These are phyloP conservation scores for Mugil cephalus DNA, from an alignment of 2,113 vertebrate genomes.

Conservation along the genomic window DNA sequence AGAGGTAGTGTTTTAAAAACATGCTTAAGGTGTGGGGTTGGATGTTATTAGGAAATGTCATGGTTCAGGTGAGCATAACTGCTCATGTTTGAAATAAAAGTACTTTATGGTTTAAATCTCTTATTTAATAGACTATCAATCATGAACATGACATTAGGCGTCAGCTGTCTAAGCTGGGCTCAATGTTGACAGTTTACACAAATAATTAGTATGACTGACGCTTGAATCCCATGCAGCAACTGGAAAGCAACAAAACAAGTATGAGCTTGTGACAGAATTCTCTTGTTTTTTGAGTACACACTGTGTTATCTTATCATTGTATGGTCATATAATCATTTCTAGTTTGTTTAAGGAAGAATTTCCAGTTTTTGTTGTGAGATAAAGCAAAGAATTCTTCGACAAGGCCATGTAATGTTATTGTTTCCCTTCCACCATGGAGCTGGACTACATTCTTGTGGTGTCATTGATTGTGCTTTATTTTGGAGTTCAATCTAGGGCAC, in stretches of 20 bases:
- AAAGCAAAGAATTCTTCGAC: conserved; percentile 5
- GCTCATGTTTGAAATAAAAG: conserved; percentile 1
- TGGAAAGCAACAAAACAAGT: neutral
- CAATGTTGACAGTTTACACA: neutral
- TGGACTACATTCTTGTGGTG: conserved; percentile 39
- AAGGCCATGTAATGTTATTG: conserved; percentile 22
- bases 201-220: neutral
- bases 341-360: conserved; percentile 35
- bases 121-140: neutral
- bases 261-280: neutral
- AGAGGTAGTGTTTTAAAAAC: neutral
- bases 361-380: conserved; percentile 25
- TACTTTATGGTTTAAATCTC: neutral
- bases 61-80: neutral
- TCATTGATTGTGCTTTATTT: conserved; percentile 47
- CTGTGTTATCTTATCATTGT: conserved; percentile 29
- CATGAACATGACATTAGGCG: neutral
- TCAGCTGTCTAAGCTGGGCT: neutral
- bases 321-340: neutral
- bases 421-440: neutral
- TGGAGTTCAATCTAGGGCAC: conserved; percentile 41
- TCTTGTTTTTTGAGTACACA: conserved; percentile 2
- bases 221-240: no score
- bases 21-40: neutral
- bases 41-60: neutral